These are phyloP conservation scores for Heterodera filipjevi DNA, from an alignment of 2,888 invertebrate species.

Conservation along the genomic window DNA sequence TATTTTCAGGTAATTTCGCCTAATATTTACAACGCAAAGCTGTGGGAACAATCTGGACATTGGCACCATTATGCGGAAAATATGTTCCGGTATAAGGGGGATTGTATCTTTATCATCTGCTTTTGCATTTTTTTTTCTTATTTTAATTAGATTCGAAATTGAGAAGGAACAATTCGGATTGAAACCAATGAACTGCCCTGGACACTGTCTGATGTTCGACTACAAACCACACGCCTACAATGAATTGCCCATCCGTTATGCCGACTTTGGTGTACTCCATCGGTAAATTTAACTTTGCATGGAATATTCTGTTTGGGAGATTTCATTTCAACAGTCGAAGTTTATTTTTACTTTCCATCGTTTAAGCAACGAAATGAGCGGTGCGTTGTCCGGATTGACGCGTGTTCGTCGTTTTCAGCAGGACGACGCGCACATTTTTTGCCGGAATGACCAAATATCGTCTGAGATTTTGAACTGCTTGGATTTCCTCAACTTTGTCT, in stretches of 20 bases:
- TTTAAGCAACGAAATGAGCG: conserved; percentile 63
- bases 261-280: conserved; percentile 94
- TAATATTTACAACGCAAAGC: conserved; percentile 90
- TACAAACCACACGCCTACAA: conserved; percentile 84
- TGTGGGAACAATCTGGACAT: conserved; percentile 97
- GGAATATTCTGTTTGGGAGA: too few species aligned
- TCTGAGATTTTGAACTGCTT: conserved; percentile 69
- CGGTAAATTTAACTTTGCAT: conserved; percentile 68
- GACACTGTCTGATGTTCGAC: conserved; percentile 78
- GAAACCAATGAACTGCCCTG: conserved; percentile 99
- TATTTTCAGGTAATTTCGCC: conserved; percentile 91
- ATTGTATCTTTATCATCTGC: background rate
- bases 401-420: conserved; percentile 93
- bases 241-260: conserved; percentile 88
- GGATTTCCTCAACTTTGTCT: conserved; percentile 86
- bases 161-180: conserved; percentile 85
- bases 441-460: conserved; percentile 78
- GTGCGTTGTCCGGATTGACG: conserved; percentile 93
- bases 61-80: conserved; percentile 90
- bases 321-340: too few species aligned
- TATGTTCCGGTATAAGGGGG: conserved; percentile 59
- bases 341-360: conserved; percentile 65
- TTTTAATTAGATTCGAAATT: conserved; percentile 55
- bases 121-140: background rate
- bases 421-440: conserved; percentile 99